Base-by-base conservation (phyloP, 2,888 invertebrate genomes). In the Mongoloraphidia duomilia region DNA sequence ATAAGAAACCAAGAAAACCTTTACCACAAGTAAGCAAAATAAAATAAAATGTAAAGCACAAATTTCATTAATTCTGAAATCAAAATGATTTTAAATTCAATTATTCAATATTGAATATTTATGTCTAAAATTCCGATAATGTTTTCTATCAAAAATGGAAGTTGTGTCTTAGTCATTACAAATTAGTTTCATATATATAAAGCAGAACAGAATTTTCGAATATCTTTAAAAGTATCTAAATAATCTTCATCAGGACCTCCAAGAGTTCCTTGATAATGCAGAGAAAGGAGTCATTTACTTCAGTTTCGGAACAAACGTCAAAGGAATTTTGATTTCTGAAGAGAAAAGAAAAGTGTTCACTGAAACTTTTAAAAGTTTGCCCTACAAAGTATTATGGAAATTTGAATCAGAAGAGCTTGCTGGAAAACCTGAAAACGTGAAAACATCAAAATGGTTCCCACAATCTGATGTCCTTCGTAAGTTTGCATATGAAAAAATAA, bases 11-110 rank as follows among this genome's bases (percentile, higher is more conserved):
- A 4, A 50, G 59, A 5, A 63, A 65, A 41, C 57, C 63, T 13
- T 54, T 70, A 33, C 67, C 68, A 3, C 44, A 61, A 58, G 71
- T 68, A 58, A 56, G 47, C 41, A 2, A 13, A 35, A 4, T 40
- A 3, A 17, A 6, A 5, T 6, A 6, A 26, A 33, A 26, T 9
- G 26, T 9, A 42, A 2, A n/a, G 2, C 8, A 17, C n/a, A 9
- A 42, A 9, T 14, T 9, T 12, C 9, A 42, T 11, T 42, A 17
- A 2, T 42, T 42, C 13, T 42, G 2, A 39, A n/a, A 10, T 3
- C n/a, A 14, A 14, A 39, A 9, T 11, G 55, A 26, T 3, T 26
- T 26, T 3, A 26, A 26, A 26, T 26, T 26, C 1, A 26, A 6
- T 5, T 26, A 26, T 26, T 26, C 1, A 3, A 26, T 26, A 26